Conservation (phyloP, 2,797 vertebrate species). For the Pseudocheirus occidentalis region DNA sequence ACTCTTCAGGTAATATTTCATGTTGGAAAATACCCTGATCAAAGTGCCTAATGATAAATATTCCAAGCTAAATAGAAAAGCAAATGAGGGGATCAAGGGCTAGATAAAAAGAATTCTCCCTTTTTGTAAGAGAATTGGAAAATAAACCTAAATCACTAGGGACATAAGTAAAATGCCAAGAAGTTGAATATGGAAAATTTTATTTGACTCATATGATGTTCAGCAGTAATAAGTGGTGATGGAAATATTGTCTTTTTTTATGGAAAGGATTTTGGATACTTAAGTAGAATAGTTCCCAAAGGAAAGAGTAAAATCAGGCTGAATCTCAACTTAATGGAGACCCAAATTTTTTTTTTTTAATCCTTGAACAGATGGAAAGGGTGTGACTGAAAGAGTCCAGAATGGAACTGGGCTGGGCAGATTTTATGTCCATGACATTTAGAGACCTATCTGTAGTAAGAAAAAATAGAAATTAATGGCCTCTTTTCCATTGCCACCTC, state of each 20-base stretch:
- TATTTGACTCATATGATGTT: constrained; percentile 7
- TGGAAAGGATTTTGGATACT: background rate
- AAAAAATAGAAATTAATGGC: background rate
- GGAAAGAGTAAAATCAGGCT: background rate
- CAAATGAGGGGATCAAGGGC: background rate
- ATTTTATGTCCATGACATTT: background rate
- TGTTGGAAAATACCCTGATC: background rate
- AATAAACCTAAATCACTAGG: background rate
- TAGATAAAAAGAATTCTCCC: background rate
- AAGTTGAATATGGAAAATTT: constrained; percentile 1
- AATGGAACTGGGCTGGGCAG: background rate
- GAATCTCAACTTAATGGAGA: background rate
- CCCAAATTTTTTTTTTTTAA: background rate
- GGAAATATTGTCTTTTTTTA: constrained; percentile 4
- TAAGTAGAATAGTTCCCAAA: constrained; percentile 4
- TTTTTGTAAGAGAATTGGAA: background rate
- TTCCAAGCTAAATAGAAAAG: background rate
- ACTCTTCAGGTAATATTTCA: background rate
- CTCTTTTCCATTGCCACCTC: background rate
- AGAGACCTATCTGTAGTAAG: background rate
- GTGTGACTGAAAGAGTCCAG: background rate
- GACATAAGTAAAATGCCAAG: background rate
- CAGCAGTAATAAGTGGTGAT: background rate
- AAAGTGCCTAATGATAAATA: background rate
- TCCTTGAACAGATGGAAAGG: background rate